These are phyloP conservation scores for Agrotis segetum DNA, from an alignment of 2,888 invertebrate species.

Conservation along the genomic window DNA sequence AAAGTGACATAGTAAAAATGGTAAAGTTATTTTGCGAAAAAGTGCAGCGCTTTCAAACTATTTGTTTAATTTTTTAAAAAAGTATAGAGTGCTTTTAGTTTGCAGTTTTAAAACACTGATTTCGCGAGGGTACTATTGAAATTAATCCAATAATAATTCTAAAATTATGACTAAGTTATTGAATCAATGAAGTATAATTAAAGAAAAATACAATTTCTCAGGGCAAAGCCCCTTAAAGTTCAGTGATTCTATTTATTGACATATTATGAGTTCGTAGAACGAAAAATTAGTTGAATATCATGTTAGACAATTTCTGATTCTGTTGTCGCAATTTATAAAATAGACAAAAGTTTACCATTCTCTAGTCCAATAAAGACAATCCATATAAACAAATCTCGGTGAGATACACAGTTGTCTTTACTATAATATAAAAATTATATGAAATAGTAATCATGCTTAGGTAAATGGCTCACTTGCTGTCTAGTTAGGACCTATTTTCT, in stretches of 20 bases:
- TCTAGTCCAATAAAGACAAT: slow-evolving; percentile 87
- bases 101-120: slow-evolving; percentile 15
- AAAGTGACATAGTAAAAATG: slow-evolving; percentile 21
- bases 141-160: slow-evolving; percentile 40
- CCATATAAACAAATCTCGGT: slow-evolving; percentile 70
- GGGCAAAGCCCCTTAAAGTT: slow-evolving; percentile 73
- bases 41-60: slow-evolving; percentile 24
- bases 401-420: slow-evolving; percentile 64
- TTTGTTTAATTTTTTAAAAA: slow-evolving; percentile 23
- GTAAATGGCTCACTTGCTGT: slow-evolving; percentile 68
- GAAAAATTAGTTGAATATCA: slow-evolving; percentile 66
- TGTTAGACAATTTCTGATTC: slow-evolving; percentile 69
- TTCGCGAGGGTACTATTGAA: slow-evolving; percentile 37
- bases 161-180: slow-evolving; percentile 61
- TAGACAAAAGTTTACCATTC: slow-evolving; percentile 84
- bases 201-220: slow-evolving; percentile 61
- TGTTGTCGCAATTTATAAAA: slow-evolving; percentile 73
- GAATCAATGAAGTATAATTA: slow-evolving; percentile 57
- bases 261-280: slow-evolving; percentile 82
- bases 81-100: slow-evolving; percentile 34
- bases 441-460: slow-evolving; percentile 72
- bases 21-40: slow-evolving; percentile 41
- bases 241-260: slow-evolving; percentile 70
- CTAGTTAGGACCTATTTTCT: slow-evolving; percentile 69
- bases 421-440: slow-evolving; percentile 61